These are phyloP conservation scores for Aproaerema taeniolella DNA, from an alignment of 2,888 invertebrate species.

Conservation along the genomic window DNA sequence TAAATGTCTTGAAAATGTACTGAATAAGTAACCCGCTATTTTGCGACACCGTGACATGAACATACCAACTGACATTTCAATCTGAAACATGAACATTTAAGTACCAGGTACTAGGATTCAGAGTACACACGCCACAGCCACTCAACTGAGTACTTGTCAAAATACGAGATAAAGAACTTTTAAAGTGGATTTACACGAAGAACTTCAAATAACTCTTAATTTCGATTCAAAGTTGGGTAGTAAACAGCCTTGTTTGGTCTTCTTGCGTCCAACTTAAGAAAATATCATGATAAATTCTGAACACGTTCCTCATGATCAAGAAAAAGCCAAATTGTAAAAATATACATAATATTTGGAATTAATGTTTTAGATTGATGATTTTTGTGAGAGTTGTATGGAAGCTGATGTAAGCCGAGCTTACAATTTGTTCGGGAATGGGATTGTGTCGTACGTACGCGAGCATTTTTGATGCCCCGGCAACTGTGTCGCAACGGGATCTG, in stretches of 20 bases:
- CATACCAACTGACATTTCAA: no score
- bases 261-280: constrained; percentile 1
- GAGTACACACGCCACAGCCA: no score
- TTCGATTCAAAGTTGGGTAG: constrained; percentile 6
- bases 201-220: constrained; percentile 9
- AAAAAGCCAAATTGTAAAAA: constrained; percentile 5
- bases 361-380: no score
- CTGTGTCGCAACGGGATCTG: neutral
- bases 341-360: constrained; percentile 1
- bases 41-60: neutral
- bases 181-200: constrained; percentile 6
- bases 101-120: no score
- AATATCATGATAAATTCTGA: constrained; percentile 1
- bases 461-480: neutral
- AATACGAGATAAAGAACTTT: neutral
- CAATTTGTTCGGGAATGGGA: neutral
- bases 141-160: no score
- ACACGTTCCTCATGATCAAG: constrained; percentile 9
- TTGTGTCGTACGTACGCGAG: neutral
- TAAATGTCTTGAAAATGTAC: neutral
- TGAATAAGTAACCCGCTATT: neutral
- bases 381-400: neutral
- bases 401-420: neutral
- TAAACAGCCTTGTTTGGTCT: constrained; percentile 10
- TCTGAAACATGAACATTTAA: no score